phyloP scores from a whole-genome alignment of 2,888 invertebrate species.

The Altica lythri region DNA sequence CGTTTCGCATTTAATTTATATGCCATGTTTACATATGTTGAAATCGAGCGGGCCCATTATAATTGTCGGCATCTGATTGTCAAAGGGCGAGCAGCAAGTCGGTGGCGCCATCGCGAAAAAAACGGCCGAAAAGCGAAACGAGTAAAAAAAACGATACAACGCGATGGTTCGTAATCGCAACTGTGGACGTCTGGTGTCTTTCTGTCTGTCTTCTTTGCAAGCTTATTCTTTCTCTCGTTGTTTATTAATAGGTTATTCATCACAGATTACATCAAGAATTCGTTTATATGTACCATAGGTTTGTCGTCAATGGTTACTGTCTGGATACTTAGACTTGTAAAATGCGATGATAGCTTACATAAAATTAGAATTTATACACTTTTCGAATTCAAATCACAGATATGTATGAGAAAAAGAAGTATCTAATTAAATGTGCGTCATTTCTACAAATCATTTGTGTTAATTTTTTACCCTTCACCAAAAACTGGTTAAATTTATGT shows the following conservation, averaged over 20 bases:
- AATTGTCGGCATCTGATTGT: constrained; percentile 50
- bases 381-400: no score
- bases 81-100: constrained; percentile 49
- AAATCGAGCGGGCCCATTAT: constrained; percentile 52
- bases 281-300: constrained; percentile 18
- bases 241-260: constrained; percentile 31
- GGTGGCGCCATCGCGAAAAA: constrained; percentile 54
- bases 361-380: no score
- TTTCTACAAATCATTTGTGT: no score
- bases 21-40: constrained; percentile 56
- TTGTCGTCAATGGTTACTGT: constrained; percentile 13
- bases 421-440: no score
- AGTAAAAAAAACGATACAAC: constrained; percentile 27
- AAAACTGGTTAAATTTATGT: no score
- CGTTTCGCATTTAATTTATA: constrained; percentile 52
- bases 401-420: no score
- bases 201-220: constrained; percentile 12
- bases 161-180: constrained; percentile 24
- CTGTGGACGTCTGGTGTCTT: constrained; percentile 28
- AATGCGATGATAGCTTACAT: constrained; percentile 7
- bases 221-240: constrained; percentile 27
- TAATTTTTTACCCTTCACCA: no score
- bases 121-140: constrained; percentile 47
- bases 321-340: constrained; percentile 10
- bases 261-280: constrained; percentile 27